Percentiles rank a stretch among this genome's conserved stretches.
Conservation (phyloP, 1,140 invertebrate species). For the Muscidifurax raptorellus region DNA sequence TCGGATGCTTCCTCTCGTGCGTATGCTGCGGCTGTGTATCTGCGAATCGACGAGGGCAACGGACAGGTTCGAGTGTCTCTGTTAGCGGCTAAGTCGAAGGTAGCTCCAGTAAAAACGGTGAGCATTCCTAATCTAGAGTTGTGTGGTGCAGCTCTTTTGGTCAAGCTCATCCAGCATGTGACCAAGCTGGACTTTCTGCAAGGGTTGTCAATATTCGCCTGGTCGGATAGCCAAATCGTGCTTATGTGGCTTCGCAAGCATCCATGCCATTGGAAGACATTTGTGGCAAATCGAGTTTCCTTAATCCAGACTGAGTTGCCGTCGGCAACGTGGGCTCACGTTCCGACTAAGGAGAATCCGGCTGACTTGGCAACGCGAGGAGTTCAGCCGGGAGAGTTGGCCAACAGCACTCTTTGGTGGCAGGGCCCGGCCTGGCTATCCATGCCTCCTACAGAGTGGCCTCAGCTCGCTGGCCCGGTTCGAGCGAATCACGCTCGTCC, state of each 20-base stretch:
- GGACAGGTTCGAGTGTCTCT: constrained; percentile 44
- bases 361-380: constrained; percentile 15
- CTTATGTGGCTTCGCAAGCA: background rate
- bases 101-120: constrained; percentile 54
- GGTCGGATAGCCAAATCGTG: background rate
- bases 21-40: too few relatives aligned
- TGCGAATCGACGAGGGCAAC: too few relatives aligned
- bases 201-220: background rate
- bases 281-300: background rate
- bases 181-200: background rate
- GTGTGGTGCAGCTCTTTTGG: background rate
- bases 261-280: background rate
- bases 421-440: background rate
- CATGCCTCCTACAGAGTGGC: too few relatives aligned
- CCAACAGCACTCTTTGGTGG: background rate
- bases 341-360: background rate
- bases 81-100: constrained; percentile 55
- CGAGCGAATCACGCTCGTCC: too few relatives aligned
- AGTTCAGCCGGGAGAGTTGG: too few relatives aligned
- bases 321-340: background rate
- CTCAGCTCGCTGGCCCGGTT: too few relatives aligned
- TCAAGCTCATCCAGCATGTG: background rate
- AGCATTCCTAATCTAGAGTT: background rate
- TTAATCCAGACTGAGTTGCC: background rate
- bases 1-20: too few relatives aligned